Conservation (phyloP, 2,888 invertebrate species). For the Coelogynopora nodosa region DNA sequence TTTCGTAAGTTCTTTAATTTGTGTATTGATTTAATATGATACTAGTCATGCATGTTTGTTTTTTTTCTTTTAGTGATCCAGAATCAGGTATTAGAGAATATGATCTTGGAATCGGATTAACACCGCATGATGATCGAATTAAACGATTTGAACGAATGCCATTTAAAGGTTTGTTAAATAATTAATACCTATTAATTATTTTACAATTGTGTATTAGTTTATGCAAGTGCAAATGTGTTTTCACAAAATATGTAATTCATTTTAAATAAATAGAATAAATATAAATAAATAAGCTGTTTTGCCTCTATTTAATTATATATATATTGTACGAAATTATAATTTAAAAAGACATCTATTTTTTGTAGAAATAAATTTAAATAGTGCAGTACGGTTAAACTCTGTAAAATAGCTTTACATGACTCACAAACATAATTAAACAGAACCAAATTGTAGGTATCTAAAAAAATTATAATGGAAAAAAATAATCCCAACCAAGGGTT, state of each 20-base stretch:
- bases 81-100: constrained; percentile 50
- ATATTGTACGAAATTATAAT: background rate
- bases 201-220: background rate
- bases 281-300: too few relatives aligned
- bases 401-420: too few relatives aligned
- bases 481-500: too few relatives aligned
- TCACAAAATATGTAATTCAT: background rate
- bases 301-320: background rate
- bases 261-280: too few relatives aligned
- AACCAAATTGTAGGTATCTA: too few relatives aligned
- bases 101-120: constrained; percentile 51
- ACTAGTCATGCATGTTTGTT: too few relatives aligned
- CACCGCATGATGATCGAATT: constrained; percentile 49
- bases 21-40: background rate
- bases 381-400: too few relatives aligned
- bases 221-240: background rate
- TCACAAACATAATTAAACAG: too few relatives aligned
- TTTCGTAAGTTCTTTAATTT: constrained; percentile 51
- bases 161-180: background rate
- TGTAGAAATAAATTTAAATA: too few relatives aligned
- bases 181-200: background rate
- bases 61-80: constrained; percentile 50
- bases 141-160: background rate
- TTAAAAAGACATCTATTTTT: background rate
- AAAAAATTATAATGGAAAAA: too few relatives aligned